Evolutionary conservation across 2,888 invertebrate genomes (phyloP).

Genomic region (Lordiphosa fenestrarum): DNA sequence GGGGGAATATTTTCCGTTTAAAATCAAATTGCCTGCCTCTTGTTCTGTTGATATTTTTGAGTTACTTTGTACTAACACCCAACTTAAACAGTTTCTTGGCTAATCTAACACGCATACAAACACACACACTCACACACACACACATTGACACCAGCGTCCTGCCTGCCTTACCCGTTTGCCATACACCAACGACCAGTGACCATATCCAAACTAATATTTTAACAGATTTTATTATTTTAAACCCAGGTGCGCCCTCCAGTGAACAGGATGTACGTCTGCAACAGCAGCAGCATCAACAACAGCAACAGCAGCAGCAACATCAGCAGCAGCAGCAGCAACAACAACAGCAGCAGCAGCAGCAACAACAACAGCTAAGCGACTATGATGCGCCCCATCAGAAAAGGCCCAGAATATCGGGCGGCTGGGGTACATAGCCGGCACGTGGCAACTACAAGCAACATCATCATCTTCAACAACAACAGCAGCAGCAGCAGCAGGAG

Average conservation of each 20-base stretch:
- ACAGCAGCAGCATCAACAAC: slow-evolving; percentile 57
- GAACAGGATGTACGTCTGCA: slow-evolving; percentile 83
- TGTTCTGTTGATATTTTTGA: background rate
- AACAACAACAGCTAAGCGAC: slow-evolving; percentile 80
- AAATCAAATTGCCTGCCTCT: background rate
- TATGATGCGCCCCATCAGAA: slow-evolving; percentile 86
- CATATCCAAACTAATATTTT: slow-evolving; percentile 74
- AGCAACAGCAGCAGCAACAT: slow-evolving; percentile 73
- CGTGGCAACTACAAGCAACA: slow-evolving; percentile 64
- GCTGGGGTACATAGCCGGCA: slow-evolving; percentile 92
- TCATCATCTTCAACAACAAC: slow-evolving; percentile 26
- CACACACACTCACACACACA: slow-evolving; percentile 19
- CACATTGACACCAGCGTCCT: slow-evolving; percentile 16
- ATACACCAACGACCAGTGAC: slow-evolving; percentile 47
- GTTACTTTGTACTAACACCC: slow-evolving; percentile 4
- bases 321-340: slow-evolving; percentile 76
- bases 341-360: slow-evolving; percentile 70
- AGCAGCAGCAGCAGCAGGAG: slow-evolving; percentile 31
- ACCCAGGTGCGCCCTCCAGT: slow-evolving; percentile 90
- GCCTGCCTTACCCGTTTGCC: slow-evolving; percentile 51
- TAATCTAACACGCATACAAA: slow-evolving; percentile 19
- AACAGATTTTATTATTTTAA: slow-evolving; percentile 80
- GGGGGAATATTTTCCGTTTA: background rate
- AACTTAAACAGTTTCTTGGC: background rate
- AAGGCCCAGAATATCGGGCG: slow-evolving; percentile 92